Evolutionary conservation across 2,797 vertebrate genomes (phyloP), one percentile per base, ranked within the genome.

Genomic region (Centroberyx gerrardi): DNA sequence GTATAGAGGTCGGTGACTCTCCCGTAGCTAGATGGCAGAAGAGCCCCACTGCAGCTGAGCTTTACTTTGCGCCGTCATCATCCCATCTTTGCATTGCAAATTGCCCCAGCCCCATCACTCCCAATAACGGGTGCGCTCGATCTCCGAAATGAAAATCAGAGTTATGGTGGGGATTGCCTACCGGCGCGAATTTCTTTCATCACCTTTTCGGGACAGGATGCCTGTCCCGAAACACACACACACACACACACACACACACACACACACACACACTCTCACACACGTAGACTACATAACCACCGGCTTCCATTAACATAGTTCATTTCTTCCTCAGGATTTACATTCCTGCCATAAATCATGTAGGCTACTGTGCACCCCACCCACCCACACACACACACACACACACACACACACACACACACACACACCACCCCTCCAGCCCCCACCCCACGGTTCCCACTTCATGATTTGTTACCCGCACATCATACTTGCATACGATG

Each of bases 1-100:
- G 76, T 18, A 33, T 33, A 27, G 76, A 88, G 87, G 82, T 85
- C 86, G 82, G 79, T 40, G 85, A 82, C 82, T 95, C 84, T 89
- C 88, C 88, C 80, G 89, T 88, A 93, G 92, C 93, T 93, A 95
- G 94, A 90, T 95, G 95, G 94, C 95, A 91, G 94, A 94, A 94
- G 94, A 95, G 92, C 80, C 92, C 91, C 91, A 93, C 90, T 85
- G 87, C 92, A 93, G 86, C 83, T 67, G 79, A 72, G 76, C 80
- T 36, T 62, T 67, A 67, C 78, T 84, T 53, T 90, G 82, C 88
- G 74, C 87, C 90, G 84, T 91, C 85, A 93, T 85, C 90, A 69
- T 81, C 81, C 80, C 84, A 15, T 82, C 78, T 93, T 92, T 93
- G 85, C 88, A 91, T 92, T 92, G 90, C 88, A 92, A 90, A 92